Evolutionary conservation across 2,797 vertebrate genomes (phyloP), one percentile per base, ranked within the genome.

Genomic region (Peromyscus melanophrys): DNA sequence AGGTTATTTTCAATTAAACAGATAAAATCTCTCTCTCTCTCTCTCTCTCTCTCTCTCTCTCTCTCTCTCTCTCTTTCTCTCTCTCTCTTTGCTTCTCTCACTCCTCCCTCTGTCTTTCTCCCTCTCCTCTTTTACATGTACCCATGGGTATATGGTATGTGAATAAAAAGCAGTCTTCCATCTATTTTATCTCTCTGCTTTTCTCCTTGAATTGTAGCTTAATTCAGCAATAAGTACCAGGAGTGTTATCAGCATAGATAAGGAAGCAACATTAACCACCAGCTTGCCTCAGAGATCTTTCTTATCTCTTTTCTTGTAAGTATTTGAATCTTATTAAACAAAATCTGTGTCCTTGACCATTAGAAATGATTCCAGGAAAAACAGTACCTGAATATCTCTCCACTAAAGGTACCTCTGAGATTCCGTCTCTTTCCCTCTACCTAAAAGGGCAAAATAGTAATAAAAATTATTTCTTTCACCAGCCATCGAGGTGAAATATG

Each of bases 321-420:
- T 57, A 86, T 84, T 95, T 43, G 77, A 87, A 90, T 89, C 83
- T 90, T 75, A 92, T 92, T 92, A 95, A 80, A 88, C n/a, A 92
- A 73, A 95, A 95, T 55, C 83, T 3, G 25, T 8, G 71, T 83
- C 73, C 92, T 97, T 97, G 81, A 96, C 83, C 90, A 88, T 0
- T 59, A 77, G 84, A 96, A 96, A 95, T 75, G 85, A 76, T 90
- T 93, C 46, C 61, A 93, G 87, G 81, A 92, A 90, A 96, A 94
- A 85, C 40, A 90, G 40, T 6, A 90, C 59, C 61, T 93, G 43
- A 93, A 77, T 91, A 76, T 84, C 52, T 91, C 90, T 89, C 49
- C 61, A 59, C 29, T 85, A 40, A 87, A 96, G 6, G 17, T 21
- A 6, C 86, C 69, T 83, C 46, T 27, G 14, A 34, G 71, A 75